Evolutionary conservation across 37 sponge, comb jelly and placozoan genomes (phyloP).

Genomic region (Mnemiopsis leidyi): DNA sequence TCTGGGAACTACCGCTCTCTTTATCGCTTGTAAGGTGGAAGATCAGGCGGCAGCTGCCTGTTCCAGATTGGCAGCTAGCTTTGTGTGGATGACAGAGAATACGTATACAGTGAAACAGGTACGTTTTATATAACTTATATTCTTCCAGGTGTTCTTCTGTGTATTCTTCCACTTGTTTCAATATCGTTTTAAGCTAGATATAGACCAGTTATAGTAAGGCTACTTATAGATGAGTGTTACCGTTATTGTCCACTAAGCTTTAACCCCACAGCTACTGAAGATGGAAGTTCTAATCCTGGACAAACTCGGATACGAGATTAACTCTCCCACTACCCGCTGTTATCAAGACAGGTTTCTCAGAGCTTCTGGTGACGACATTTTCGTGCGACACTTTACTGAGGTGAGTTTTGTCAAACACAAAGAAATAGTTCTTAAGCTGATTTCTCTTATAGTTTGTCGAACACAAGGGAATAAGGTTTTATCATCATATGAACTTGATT

Average conservation of each 20-base stretch:
- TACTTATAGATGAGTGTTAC: too few species aligned
- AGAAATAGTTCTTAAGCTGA: background rate
- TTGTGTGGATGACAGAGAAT: background rate
- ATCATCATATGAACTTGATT: too few species aligned
- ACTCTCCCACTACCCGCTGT: background rate
- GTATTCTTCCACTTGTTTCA: too few species aligned
- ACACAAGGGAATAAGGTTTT: background rate
- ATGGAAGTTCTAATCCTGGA: background rate
- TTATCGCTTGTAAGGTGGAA: conserved; percentile 7
- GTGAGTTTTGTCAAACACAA: background rate
- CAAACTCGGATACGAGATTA: background rate
- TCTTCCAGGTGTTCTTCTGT: too few species aligned
- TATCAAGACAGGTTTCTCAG: conserved; percentile 27
- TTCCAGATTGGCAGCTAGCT: background rate
- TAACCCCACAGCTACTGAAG: background rate
- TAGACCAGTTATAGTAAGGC: too few species aligned
- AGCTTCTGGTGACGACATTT: background rate
- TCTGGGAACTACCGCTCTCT: background rate
- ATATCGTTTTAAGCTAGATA: too few species aligned
- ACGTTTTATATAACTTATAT: too few species aligned
- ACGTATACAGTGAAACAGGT: background rate
- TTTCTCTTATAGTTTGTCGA: background rate
- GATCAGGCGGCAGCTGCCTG: background rate
- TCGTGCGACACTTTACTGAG: background rate
- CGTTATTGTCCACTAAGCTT: too few species aligned